A percentile compares a stretch with the other conserved stretches of the same genome.
phyloP scores from a whole-genome alignment of 2,797 vertebrate species.

The Sebastes melanostomus region DNA sequence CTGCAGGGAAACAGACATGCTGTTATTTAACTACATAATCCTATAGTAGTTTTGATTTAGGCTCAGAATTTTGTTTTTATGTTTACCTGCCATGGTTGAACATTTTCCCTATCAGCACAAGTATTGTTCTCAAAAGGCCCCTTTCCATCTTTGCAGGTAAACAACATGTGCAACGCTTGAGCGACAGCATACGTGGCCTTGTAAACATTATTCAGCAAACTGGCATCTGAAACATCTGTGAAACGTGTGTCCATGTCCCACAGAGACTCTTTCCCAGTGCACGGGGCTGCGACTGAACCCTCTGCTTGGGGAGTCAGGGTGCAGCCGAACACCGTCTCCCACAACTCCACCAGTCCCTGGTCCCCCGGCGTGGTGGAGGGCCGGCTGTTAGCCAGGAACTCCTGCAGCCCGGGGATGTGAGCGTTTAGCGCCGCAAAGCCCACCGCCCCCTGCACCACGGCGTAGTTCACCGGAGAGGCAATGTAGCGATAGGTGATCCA shows the following conservation, averaged over 20 bases:
- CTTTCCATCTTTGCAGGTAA: constrained; percentile 70
- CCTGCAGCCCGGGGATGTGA: constrained; percentile 78
- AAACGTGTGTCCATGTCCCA: constrained; percentile 69
- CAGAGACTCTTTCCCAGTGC: constrained; percentile 78
- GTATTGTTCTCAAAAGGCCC: constrained; percentile 77
- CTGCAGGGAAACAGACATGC: constrained; percentile 47
- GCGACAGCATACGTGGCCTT: constrained; percentile 83
- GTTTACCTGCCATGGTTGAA: constrained; percentile 84
- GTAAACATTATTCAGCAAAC: constrained; percentile 83
- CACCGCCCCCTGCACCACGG: constrained; percentile 80
- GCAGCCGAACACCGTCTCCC: constrained; percentile 81
- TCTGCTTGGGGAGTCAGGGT: constrained; percentile 42
- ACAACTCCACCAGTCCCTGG: constrained; percentile 79
- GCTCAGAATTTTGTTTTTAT: background rate
- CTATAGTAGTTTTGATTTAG: background rate
- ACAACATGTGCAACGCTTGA: constrained; percentile 76
- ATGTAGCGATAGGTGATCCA: constrained; percentile 84
- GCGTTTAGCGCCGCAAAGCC: constrained; percentile 81
- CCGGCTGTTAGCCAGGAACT: constrained; percentile 72
- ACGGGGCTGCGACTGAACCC: constrained; percentile 34
- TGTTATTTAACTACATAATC: background rate
- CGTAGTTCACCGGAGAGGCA: constrained; percentile 72
- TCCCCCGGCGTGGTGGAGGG: constrained; percentile 76
- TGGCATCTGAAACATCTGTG: constrained; percentile 82
- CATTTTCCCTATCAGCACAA: constrained; percentile 70